Base-by-base conservation (phyloP, 2,888 invertebrate species). In the Cephus sareptanus region DNA sequence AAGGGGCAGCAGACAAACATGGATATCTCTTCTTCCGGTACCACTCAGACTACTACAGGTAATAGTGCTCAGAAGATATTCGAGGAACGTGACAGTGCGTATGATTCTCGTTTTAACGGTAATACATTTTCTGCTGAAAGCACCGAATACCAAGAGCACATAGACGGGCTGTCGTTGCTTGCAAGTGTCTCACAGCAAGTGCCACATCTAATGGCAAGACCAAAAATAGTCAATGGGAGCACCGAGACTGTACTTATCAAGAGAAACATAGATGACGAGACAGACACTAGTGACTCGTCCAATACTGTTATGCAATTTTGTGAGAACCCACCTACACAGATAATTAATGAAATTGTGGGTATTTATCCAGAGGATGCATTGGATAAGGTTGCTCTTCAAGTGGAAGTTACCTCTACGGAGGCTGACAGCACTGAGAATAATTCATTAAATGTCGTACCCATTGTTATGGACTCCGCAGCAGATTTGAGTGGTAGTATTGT, bases 131-230 rank as follows among this genome's bases (percentile, higher is more conserved):
- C 56, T 56, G 23, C 23, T 56, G 56, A 56, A 56, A 56, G 23
- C 23, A 56, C 78, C 71, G 87, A 89, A 30, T 84, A 87, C 75
- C 85, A 85, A 68, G 90, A 88, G n/a, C 88, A 87, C 56, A 88
- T 90, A 40, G 91, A 91, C 33, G 91, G 91, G 12, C 81, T 91
- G 4, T 87, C 89, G 31, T 80, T 91, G 34, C 81, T 91, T 31
- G 91, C 91, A 4, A 88, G 86, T 76, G 90, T 91, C 4, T 90
- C 90, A 0, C 89, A 90, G 69, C 85, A 88, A 35, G 81, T 87
- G 11, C 83, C 88, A 1, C 85, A 86, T 40, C 81, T 87, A 34
- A 33, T 9, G 31, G 71, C 71, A 33, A 31, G 31, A 31, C 13
- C 31, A 13, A 13, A 9, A 1, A 1, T 71, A 31, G 15, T 33